phyloP scores from a whole-genome alignment of 2,113 vertebrate genomes.

The Bujurquina vittata region DNA sequence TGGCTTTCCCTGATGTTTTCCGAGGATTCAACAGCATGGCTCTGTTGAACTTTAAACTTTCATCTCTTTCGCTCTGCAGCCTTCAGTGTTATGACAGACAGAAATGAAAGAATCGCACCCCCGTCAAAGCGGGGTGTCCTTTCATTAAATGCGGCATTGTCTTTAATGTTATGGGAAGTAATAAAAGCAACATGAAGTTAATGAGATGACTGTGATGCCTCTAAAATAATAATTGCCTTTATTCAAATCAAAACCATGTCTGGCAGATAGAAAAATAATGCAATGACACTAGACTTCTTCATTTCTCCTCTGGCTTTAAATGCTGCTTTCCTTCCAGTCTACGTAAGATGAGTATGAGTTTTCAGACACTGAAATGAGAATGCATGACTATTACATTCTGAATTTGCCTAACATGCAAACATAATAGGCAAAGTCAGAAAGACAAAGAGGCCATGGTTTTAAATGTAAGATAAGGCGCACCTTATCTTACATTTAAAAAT shows the following conservation, averaged over 20 bases:
- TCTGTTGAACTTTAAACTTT: background rate
- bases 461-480: conserved; percentile 83
- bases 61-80: conserved; percentile 17
- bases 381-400: conserved; percentile 75
- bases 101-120: conserved; percentile 53
- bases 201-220: conserved; percentile 52
- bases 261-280: conserved; percentile 50
- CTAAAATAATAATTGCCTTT: conserved; percentile 44
- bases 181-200: conserved; percentile 48
- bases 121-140: conserved; percentile 25
- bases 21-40: background rate
- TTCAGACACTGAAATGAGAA: conserved; percentile 64
- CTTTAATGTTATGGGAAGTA: conserved; percentile 41
- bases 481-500: conserved; percentile 83
- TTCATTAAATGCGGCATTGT: conserved; percentile 48
- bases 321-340: background rate
- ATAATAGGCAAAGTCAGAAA: conserved; percentile 82
- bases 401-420: conserved; percentile 80
- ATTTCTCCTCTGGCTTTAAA: conserved; percentile 12
- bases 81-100: conserved; percentile 30
- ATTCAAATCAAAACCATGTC: conserved; percentile 60
- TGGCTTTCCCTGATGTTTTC: background rate
- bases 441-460: conserved; percentile 71
- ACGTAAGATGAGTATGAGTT: conserved; percentile 50
- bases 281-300: conserved; percentile 30